Base-by-base conservation (phyloP, 2,113 vertebrate genomes). In the Anguilla rostrata region DNA sequence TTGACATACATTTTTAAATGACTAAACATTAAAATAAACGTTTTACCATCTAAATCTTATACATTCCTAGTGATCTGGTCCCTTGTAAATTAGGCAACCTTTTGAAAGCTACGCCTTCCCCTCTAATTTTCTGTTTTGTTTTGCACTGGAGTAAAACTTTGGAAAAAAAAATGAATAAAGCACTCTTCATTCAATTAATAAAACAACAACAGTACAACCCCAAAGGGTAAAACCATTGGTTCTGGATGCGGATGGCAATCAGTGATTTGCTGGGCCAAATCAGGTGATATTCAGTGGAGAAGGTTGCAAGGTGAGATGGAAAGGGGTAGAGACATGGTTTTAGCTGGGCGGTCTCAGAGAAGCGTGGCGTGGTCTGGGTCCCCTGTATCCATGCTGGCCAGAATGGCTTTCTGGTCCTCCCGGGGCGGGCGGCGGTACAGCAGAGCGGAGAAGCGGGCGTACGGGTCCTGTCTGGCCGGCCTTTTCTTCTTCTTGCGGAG, bases 401-500 rank as follows among this genome's bases (percentile, higher is more conserved):
- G 96, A 93, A 99, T 99, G 41, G 98, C 97, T 86, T 96, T 98
- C 97, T 98, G 98, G 94, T 99, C 98, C 91, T 99, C 98, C 82
- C 82, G 91, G 0, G 95, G 95, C 82, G 97, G 96, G 91, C 97
- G 97, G 86, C 97, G 97, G 95, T 98, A 98, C 88, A 96, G 93
- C 90, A 98, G 95, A 88, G 97, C 97, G 22, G 98, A 99, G 93
- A 99, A 98, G 90, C 98, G 97, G 92, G 96, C 95, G 82, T 98
- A 98, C 85, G 98, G 98, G 92, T 99, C 98, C 87, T 98, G 96
- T 91, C 97, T 96, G 92, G 97, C 93, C 88, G 97, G 96, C 93
- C 97, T 96, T 91, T 95, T 96, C 95, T 98, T 99, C 96, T 99
- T 99, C 96, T 97, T 99, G 90, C 96, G 97, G 97, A 99, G 97